Evolutionary conservation across 2,797 vertebrate species (phyloP).

Genomic region (Lerista edwardsae): DNA sequence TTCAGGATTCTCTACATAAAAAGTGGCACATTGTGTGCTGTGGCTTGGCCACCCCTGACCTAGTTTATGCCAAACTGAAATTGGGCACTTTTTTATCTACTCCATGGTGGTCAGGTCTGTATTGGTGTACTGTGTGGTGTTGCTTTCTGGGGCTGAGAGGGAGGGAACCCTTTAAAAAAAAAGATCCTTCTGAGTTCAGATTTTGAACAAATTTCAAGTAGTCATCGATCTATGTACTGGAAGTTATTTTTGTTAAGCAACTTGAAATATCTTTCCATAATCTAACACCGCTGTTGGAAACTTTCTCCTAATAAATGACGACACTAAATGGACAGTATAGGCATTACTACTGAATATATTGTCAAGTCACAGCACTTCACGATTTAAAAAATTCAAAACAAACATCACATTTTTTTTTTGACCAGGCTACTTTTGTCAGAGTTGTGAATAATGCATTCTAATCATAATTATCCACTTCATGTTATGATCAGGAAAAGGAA

Average conservation of each 20-base stretch:
- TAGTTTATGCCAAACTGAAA: neutral
- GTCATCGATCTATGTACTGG: neutral
- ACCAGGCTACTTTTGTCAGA: constrained; percentile 14
- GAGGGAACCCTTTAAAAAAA: neutral
- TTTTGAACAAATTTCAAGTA: constrained; percentile 31
- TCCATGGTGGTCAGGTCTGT: neutral
- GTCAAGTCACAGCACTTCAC: neutral
- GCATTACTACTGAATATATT: neutral
- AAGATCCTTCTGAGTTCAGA: neutral
- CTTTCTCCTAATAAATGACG: neutral
- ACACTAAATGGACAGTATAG: no score
- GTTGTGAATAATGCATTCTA: constrained; percentile 20
- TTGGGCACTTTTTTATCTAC: no score
- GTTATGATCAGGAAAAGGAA: constrained; percentile 6
- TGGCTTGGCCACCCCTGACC: no score
- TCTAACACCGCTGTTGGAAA: neutral
- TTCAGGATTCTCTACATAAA: no score
- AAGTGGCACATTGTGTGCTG: no score
- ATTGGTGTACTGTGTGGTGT: constrained; percentile 33
- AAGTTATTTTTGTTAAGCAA: neutral
- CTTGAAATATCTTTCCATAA: neutral
- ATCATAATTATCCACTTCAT: neutral
- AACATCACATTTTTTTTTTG: neutral
- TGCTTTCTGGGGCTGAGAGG: constrained; percentile 29
- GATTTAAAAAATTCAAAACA: constrained; percentile 13